Percentiles rank a stretch among this genome's conserved stretches.
phyloP scores from a whole-genome alignment of 2,888 invertebrate species.

The Mesopsocus fuscifrons region DNA sequence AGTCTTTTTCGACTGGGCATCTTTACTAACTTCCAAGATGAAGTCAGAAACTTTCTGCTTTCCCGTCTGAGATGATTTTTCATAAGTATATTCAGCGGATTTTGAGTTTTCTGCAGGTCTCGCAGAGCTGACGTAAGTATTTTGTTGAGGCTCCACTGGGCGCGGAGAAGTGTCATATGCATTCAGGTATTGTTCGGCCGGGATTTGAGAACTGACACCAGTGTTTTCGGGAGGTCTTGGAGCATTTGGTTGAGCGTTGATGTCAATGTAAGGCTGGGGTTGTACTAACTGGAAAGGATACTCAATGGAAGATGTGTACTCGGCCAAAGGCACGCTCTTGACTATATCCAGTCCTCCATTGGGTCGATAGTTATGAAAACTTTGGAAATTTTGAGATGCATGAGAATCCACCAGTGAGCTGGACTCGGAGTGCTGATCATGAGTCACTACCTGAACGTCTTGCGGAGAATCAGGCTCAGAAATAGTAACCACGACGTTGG shows the following conservation, averaged over 20 bases:
- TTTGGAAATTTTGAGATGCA: neutral
- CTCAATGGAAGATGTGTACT: constrained; percentile 8
- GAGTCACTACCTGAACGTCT: neutral
- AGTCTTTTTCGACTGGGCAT: neutral
- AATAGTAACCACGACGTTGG: constrained; percentile 5
- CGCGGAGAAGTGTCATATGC: too few relatives aligned
- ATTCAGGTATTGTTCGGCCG: too few relatives aligned
- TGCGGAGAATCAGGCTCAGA: neutral
- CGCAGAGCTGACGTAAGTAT: too few relatives aligned
- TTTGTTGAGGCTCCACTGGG: too few relatives aligned
- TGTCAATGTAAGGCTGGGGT: constrained; percentile 5
- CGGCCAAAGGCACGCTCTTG: constrained; percentile 2
- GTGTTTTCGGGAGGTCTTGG: neutral
- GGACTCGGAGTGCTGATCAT: neutral
- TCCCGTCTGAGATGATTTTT: constrained; percentile 4
- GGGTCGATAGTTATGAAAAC: neutral
- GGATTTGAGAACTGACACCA: too few relatives aligned
- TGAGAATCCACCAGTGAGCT: constrained; percentile 5
- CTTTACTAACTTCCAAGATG: neutral
- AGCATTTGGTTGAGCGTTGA: neutral
- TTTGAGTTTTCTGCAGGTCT: too few relatives aligned
- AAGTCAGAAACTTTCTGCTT: constrained; percentile 1
- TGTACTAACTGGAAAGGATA: constrained; percentile 3
- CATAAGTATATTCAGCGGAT: too few relatives aligned
- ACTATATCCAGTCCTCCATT: constrained; percentile 4